Evolutionary conservation across 1,140 invertebrate genomes (phyloP), one percentile per base, ranked within the genome.

Genomic region (Macrosteles quadrilineatus): DNA sequence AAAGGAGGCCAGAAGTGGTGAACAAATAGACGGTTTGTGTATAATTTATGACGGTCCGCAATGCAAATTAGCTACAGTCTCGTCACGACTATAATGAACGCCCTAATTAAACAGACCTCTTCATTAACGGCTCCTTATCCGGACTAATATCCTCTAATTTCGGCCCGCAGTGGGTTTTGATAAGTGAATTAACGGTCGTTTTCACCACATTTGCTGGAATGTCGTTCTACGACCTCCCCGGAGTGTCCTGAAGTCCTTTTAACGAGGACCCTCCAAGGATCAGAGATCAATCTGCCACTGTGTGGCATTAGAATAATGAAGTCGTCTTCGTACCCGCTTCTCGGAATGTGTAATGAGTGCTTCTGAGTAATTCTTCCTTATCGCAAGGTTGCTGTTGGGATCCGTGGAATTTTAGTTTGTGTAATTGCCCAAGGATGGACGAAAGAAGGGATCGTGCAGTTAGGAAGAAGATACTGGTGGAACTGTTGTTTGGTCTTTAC

Each of bases 11-110:
- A 21, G 47, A 50, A 11, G 47, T 19, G 47, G 47, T 50, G 47
- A 59, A 59, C 27, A 59, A 30, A 59, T 30, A 59, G 32, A 6
- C 32, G 4, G 55, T 59, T 25, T 9, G 55, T 29, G 55, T 27
- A 59, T 59, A 59, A 59, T 59, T 59, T 59, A 59, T 59, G 21
- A 30, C 55, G 27, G 55, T 59, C 55, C 55, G 27, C 55, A 29
- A 59, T 59, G 55, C 55, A 59, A 59, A 59, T 59, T 59, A 59
- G 55, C 55, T 12, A 53, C 21, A 4, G 55, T 29, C 55, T 9
- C 23, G 55, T 59, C 27, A 14, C 21, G 55, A 19, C 14, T 59
- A 59, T 59, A 59, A 59, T 59, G 55, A 59, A 30, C 21, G n/a
- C 21, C 27, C 55, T 30, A 59, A 59, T 59, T 59, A 59, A 59